Base-by-base conservation (phyloP, 2,113 vertebrate species). In the Daphoenositta chrysoptera region DNA sequence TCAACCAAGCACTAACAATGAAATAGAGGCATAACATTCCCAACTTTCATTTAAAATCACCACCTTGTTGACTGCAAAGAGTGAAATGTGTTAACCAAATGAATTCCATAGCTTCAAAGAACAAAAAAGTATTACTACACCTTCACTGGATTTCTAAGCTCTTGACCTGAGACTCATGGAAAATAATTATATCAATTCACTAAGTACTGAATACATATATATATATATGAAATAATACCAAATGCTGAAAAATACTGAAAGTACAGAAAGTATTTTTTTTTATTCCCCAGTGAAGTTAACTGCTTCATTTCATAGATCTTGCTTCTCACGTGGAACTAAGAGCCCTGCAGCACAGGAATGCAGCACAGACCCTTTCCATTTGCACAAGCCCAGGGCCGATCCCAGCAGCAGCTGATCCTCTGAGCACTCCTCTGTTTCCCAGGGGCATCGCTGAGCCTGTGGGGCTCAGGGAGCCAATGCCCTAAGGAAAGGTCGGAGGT, bases 91-190 rank as follows among this genome's bases (percentile, higher is more conserved):
- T 61, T 81, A 85, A 56, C 31, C 50, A 65, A 87, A 73, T 65
- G 6, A 84, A 87, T 70, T 78, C 45, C 69, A 73, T 21, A 82
- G 50, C 64, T 90, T 85, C 69, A 81, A 95, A 90, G 45, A 82
- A 60, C 40, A 84, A 81, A 94, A 89, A 66, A 48, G 15, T 37
- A 82, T 45, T 69, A 60, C 61, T 56, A 18, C 6, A 7, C 35
- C 78, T 83, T 45, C 63, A n/a, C 56, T 75, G 47, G 42, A 63
- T 80, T 92, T 79, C 89, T 66, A 66, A 83, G 42, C 42, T 56
- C 51, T 76, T 83, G 68, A 76, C 42, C 77, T 60, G 45, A 87
- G 33, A 87, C 48, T 83, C 68, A 83, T 35, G 17, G 63, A 66
- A 89, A 87, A 48, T 58, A 90, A 87, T 79, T 54, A 17, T 17